Percentiles rank a stretch among this genome's conserved stretches.
phyloP scores from a whole-genome alignment of 2,113 vertebrate species.

The Cyrtonyx montezumae region DNA sequence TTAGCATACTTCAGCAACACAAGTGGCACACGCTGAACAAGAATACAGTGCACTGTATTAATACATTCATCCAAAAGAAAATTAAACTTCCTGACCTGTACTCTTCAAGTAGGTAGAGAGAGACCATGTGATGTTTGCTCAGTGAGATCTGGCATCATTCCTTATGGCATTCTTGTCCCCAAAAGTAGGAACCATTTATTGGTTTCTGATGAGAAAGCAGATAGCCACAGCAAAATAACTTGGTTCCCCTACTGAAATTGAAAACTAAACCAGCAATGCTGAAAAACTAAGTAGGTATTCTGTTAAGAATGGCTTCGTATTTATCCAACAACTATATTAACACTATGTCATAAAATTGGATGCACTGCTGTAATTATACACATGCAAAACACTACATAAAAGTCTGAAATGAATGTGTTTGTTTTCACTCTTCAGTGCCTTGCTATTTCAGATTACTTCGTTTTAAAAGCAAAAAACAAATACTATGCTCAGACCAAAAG shows the following conservation, averaged over 20 bases:
- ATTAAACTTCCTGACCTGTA: neutral
- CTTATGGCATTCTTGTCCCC: accelerated
- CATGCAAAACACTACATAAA: neutral
- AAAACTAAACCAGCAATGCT: neutral
- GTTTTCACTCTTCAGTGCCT: neutral
- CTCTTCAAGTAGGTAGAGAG: neutral
- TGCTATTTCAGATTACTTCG: neutral
- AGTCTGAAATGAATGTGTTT: neutral
- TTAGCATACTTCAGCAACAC: accelerated
- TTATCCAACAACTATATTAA: neutral
- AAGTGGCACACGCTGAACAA: neutral
- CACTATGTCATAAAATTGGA: neutral
- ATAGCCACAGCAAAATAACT: neutral
- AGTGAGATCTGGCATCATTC: accelerated
- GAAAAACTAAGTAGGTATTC: neutral
- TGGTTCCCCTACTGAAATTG: neutral
- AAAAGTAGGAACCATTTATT: neutral
- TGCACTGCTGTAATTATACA: neutral
- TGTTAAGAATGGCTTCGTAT: neutral
- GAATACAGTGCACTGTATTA: accelerated
- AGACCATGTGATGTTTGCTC: too few relatives aligned
- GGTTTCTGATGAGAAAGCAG: neutral
- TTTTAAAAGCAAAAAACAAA: neutral
- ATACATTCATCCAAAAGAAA: accelerated
- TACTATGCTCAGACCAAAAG: neutral